A percentile compares a stretch with the other conserved stretches of the same genome.
These are phyloP conservation scores for Stegostoma tigrinum DNA, from an alignment of 2,113 vertebrate genomes.

Conservation along the genomic window DNA sequence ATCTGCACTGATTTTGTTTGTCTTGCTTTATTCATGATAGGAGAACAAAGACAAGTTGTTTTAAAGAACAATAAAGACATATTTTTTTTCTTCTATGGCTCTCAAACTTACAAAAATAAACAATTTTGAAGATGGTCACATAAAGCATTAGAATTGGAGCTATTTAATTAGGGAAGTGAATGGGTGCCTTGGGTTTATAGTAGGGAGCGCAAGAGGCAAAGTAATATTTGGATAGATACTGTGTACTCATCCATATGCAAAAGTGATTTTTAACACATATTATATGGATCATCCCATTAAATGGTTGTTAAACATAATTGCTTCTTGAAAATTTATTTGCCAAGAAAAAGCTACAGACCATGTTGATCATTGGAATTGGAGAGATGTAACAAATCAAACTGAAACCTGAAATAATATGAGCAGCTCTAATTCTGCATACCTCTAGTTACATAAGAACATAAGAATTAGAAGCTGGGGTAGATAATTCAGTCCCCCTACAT, in stretches of 20 bases:
- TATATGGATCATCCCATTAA: not conserved
- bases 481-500: not conserved
- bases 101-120: not conserved
- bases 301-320: not conserved
- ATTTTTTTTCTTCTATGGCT: not conserved
- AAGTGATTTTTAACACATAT: not conserved
- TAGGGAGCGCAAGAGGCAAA: not conserved
- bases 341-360: not conserved
- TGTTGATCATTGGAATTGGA: not conserved
- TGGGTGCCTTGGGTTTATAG: not conserved
- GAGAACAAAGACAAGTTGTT: not conserved
- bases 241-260: not conserved
- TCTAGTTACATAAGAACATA: not conserved
- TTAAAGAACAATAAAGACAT: not conserved
- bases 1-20: too few species aligned
- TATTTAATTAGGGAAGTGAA: not conserved
- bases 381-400: not conserved
- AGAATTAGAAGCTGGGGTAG: not conserved
- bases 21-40: not conserved
- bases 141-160: not conserved
- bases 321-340: not conserved
- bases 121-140: not conserved
- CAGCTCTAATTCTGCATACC: not conserved
- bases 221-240: not conserved
- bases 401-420: not conserved